phyloP scores from a whole-genome alignment of 2,888 invertebrate species.

The Dasypolia templi region DNA sequence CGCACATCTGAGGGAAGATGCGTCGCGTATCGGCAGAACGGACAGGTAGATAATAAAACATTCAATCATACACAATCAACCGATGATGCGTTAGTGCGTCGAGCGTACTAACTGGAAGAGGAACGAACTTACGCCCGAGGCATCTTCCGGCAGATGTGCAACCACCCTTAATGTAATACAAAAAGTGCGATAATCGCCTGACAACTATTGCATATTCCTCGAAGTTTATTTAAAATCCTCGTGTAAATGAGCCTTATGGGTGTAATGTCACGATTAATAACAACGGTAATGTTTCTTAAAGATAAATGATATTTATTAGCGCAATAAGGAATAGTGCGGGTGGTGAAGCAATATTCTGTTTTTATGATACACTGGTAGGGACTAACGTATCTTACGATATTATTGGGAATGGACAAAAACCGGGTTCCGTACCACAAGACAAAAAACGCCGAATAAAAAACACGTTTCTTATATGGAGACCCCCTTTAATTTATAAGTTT shows the following conservation, averaged over 20 bases:
- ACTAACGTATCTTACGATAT: conserved; percentile 39
- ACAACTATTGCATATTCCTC: too few species aligned
- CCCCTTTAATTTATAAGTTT: too few species aligned
- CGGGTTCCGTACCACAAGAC: too few species aligned
- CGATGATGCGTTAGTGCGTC: neutral
- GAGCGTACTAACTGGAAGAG: neutral
- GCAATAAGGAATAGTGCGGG: conserved; percentile 35
- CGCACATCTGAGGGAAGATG: neutral
- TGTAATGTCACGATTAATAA: conserved; percentile 32
- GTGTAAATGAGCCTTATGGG: neutral
- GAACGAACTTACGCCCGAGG: neutral
- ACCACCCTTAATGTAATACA: neutral
- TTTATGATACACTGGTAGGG: conserved; percentile 41
- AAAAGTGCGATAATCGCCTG: neutral
- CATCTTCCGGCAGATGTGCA: neutral
- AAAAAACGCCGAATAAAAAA: too few species aligned
- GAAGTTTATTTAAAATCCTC: too few species aligned
- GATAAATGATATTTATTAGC: conserved; percentile 51
- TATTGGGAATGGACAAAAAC: neutral
- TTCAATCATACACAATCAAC: neutral
- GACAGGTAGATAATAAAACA: neutral
- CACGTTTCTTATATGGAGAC: too few species aligned
- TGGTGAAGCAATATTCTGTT: conserved; percentile 62
- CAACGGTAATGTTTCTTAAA: conserved; percentile 20
- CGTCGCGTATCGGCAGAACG: neutral